These are phyloP conservation scores for Heliconius hortense DNA, from an alignment of 2,888 invertebrate species.

Conservation along the genomic window DNA sequence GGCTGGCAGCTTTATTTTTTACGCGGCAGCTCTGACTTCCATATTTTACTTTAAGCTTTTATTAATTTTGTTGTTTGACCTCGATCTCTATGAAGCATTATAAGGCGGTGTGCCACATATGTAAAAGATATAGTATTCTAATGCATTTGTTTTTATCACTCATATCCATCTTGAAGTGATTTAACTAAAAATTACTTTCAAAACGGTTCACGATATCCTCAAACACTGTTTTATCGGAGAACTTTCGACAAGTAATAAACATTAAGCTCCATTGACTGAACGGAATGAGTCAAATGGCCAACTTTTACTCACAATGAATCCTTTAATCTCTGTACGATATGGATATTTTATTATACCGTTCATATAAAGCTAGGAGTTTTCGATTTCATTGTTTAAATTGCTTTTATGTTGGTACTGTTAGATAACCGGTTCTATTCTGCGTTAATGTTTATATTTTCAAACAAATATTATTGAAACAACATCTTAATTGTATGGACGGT, in stretches of 20 bases:
- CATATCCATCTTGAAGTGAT: conserved; percentile 27
- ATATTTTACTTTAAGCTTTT: background rate
- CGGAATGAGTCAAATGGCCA: conserved; percentile 24
- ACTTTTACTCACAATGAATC: conserved; percentile 18
- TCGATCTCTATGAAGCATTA: conserved; percentile 19
- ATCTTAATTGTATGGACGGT: background rate
- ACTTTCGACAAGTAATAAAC: conserved; percentile 37
- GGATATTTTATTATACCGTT: conserved; percentile 28
- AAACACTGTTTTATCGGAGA: conserved; percentile 35
- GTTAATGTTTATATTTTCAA: background rate
- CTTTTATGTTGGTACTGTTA: background rate
- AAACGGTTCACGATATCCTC: conserved; percentile 25
- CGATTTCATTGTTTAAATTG: conserved; percentile 1
- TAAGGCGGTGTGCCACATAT: background rate
- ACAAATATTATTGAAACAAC: background rate
- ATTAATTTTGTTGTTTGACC: background rate
- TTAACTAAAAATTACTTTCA: conserved; percentile 32
- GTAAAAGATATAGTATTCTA: conserved; percentile 16
- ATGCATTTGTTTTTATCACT: conserved; percentile 20
- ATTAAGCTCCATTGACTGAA: conserved; percentile 35
- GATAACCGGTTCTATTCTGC: background rate
- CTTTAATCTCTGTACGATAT: conserved; percentile 31
- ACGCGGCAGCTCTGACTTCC: background rate
- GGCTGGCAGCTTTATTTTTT: conserved; percentile 6
- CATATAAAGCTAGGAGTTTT: conserved; percentile 16